Evolutionary conservation across 2,797 vertebrate genomes (phyloP).

Genomic region (Betta splendens): DNA sequence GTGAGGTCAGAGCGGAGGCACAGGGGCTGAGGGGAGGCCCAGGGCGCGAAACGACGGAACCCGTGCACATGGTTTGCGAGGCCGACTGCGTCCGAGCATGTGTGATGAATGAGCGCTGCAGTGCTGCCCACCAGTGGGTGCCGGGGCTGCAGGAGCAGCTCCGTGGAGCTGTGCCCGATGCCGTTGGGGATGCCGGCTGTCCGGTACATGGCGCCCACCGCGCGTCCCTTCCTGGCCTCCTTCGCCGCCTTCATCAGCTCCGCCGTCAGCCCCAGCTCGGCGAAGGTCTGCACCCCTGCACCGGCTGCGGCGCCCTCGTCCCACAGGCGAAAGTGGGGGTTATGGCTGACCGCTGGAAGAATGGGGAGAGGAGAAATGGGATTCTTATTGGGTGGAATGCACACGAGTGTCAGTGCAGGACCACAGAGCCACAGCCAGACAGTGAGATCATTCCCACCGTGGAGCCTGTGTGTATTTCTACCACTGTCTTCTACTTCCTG

Average conservation of each 20-base stretch:
- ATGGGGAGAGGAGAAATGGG: slow-evolving; percentile 52
- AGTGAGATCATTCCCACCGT: slow-evolving; percentile 73
- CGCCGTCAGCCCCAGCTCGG: slow-evolving; percentile 82
- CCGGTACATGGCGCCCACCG: slow-evolving; percentile 79
- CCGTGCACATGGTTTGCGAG: slow-evolving; percentile 45
- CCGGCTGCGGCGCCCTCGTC: slow-evolving; percentile 78
- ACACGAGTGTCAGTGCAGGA: slow-evolving; percentile 67
- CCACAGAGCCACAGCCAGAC: slow-evolving; percentile 68
- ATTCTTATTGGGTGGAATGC: slow-evolving; percentile 61
- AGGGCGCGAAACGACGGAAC: slow-evolving; percentile 49
- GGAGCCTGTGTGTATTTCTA: slow-evolving; percentile 60
- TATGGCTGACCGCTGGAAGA: slow-evolving; percentile 81
- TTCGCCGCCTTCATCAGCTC: slow-evolving; percentile 82
- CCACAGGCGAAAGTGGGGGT: slow-evolving; percentile 81
- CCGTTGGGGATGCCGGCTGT: slow-evolving; percentile 82
- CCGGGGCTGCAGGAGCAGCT: slow-evolving; percentile 80
- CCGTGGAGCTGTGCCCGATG: slow-evolving; percentile 84
- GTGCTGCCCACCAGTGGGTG: slow-evolving; percentile 76
- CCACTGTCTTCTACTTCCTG: slow-evolving; percentile 58
- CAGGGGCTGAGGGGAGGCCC: slow-evolving; percentile 31
- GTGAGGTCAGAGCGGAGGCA: slow-evolving; percentile 46
- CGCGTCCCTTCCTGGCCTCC: slow-evolving; percentile 77
- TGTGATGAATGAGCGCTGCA: slow-evolving; percentile 22
- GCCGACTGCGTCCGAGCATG: slow-evolving; percentile 52
- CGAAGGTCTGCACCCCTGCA: slow-evolving; percentile 79